These are phyloP conservation scores for Rhamphomyia laevipes DNA, from an alignment of 2,888 invertebrate species.

Conservation along the genomic window DNA sequence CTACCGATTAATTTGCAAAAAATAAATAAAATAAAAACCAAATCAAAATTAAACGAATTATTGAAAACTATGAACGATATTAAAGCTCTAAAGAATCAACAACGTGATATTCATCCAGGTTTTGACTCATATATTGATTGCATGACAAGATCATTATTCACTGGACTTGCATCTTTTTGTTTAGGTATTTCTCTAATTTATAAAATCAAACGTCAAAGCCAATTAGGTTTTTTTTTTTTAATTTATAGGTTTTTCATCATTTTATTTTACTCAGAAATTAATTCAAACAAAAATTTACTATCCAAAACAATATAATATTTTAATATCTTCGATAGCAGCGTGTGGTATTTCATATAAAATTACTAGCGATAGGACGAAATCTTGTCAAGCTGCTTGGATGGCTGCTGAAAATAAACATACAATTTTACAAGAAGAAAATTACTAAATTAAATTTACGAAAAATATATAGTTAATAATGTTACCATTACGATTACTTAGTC, in stretches of 20 bases:
- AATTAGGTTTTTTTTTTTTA: too few relatives aligned
- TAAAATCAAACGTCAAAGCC: too few relatives aligned
- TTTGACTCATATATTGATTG: constrained; percentile 39
- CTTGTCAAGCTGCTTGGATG: constrained; percentile 41
- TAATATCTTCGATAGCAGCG: constrained; percentile 31
- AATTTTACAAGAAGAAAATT: constrained; percentile 30
- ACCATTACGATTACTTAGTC: background rate
- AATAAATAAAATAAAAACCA: too few relatives aligned
- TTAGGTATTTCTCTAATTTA: constrained; percentile 24
- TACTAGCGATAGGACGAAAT: constrained; percentile 32
- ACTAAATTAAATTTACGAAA: constrained; percentile 17
- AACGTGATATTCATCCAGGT: constrained; percentile 37
- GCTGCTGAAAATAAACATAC: constrained; percentile 37
- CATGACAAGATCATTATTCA: constrained; percentile 38
- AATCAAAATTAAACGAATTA: too few relatives aligned
- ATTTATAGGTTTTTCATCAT: constrained; percentile 35
- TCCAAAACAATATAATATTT: constrained; percentile 29
- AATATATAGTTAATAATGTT: background rate
- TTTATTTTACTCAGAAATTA: constrained; percentile 36
- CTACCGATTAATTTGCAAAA: too few relatives aligned
- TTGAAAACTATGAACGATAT: constrained; percentile 34
- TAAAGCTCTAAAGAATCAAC: constrained; percentile 35
- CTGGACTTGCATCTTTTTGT: constrained; percentile 37
- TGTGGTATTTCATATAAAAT: constrained; percentile 32
- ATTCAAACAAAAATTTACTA: constrained; percentile 31